Conservation (phyloP, 2,797 vertebrate species). For the Brachyalestes nurse region DNA sequence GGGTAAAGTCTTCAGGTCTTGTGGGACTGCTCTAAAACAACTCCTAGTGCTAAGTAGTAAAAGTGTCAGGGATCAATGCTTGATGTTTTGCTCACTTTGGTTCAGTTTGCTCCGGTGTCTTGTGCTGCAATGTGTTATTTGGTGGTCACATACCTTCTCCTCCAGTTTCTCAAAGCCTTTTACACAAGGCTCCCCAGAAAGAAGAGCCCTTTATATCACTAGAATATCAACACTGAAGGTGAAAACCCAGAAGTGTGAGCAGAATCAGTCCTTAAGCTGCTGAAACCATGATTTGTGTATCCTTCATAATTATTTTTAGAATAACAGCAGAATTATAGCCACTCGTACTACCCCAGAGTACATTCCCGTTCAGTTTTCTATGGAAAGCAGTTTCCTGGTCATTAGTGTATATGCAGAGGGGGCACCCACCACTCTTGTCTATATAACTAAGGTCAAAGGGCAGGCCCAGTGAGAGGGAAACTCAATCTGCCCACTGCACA, state of each 20-base stretch:
- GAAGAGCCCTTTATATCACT: neutral
- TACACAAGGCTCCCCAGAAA: neutral
- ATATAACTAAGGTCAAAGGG: slow-evolving; percentile 27
- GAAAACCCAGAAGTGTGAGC: too few relatives aligned
- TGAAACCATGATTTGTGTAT: neutral
- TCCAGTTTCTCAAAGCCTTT: neutral
- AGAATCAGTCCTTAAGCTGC: neutral
- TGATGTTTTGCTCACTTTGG: neutral
- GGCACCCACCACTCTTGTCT: slow-evolving; percentile 19
- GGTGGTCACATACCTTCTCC: neutral
- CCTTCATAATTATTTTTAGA: neutral
- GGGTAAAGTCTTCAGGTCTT: too few relatives aligned
- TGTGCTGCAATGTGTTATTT: neutral
- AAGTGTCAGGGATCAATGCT: neutral
- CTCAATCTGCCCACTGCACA: slow-evolving; percentile 9
- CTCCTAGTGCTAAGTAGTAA: neutral
- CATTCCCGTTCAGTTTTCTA: neutral
- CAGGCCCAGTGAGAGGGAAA: slow-evolving; percentile 27
- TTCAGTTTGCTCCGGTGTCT: neutral
- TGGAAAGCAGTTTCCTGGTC: slow-evolving; percentile 14
- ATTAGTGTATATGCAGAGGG: slow-evolving; percentile 2
- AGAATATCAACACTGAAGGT: neutral
- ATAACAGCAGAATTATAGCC: neutral
- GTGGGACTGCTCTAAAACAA: neutral
- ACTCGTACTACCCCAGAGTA: neutral